Conservation (phyloP, 1,140 invertebrate species). For the Drosophila kanapiae region DNA sequence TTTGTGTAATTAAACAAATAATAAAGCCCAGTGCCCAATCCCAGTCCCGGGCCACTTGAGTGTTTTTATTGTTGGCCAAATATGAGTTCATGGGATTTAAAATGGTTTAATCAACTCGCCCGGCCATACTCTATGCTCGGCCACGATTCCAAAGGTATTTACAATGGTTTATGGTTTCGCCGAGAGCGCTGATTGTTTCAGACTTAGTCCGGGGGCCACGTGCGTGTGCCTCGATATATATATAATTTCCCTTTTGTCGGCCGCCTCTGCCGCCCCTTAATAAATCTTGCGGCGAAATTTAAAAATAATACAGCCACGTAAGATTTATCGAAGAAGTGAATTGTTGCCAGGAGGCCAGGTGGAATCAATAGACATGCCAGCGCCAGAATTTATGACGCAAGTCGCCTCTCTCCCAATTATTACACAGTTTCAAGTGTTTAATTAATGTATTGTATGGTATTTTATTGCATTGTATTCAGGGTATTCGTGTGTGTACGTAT, state of each 20-base stretch:
- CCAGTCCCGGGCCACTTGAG: slow-evolving; percentile 53
- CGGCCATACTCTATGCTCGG: not conserved
- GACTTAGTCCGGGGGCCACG: slow-evolving; percentile 31
- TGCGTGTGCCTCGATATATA: slow-evolving; percentile 44
- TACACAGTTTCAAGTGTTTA: slow-evolving; percentile 57
- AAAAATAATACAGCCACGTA: slow-evolving; percentile 54
- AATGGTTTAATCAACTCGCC: slow-evolving; percentile 73
- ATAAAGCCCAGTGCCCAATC: slow-evolving; percentile 53
- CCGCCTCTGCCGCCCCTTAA: slow-evolving; percentile 7
- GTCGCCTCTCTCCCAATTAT: slow-evolving; percentile 53
- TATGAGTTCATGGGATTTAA: slow-evolving; percentile 69
- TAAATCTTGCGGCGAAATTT: slow-evolving; percentile 50
- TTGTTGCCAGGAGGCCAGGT: slow-evolving; percentile 14
- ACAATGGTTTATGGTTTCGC: slow-evolving; percentile 44
- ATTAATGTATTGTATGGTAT: slow-evolving; percentile 56
- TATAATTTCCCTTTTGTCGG: slow-evolving; percentile 31
- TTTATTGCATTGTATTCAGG: slow-evolving; percentile 56
- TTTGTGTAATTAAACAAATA: slow-evolving; percentile 82
- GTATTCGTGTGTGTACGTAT: slow-evolving; percentile 55
- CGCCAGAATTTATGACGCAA: slow-evolving; percentile 21
- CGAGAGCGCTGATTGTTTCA: slow-evolving; percentile 28
- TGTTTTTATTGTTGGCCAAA: slow-evolving; percentile 61
- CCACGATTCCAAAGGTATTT: slow-evolving; percentile 54
- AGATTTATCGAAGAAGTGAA: slow-evolving; percentile 49
- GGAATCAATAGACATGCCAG: slow-evolving; percentile 47